These are phyloP conservation scores for Hemistola chrysoprasaria DNA, from an alignment of 2,888 invertebrate species.

Conservation along the genomic window DNA sequence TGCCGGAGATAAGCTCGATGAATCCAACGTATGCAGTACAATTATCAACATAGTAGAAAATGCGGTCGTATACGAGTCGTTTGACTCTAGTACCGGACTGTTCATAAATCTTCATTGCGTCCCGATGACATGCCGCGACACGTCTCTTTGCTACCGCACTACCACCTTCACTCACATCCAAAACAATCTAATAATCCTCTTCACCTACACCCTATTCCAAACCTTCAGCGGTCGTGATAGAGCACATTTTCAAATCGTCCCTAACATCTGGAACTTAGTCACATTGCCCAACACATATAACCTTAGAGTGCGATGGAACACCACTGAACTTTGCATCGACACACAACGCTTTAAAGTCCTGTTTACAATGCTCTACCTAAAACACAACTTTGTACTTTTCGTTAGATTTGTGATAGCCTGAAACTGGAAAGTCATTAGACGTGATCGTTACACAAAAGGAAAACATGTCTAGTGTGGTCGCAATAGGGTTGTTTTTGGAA, in stretches of 20 bases:
- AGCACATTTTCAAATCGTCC: conserved; percentile 18
- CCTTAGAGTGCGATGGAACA: conserved; percentile 45
- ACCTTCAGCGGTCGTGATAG: conserved; percentile 30
- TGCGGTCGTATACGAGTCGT: conserved; percentile 48
- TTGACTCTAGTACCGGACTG: conserved; percentile 61
- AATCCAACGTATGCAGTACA: conserved; percentile 47
- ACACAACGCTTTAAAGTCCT: conserved; percentile 47
- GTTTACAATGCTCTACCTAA: conserved; percentile 42
- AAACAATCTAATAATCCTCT: conserved; percentile 47
- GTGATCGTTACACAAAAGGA: conserved; percentile 16
- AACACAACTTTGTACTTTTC: conserved; percentile 73
- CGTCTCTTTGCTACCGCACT: conserved; percentile 78
- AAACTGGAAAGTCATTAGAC: conserved; percentile 51
- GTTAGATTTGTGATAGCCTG: conserved; percentile 58
- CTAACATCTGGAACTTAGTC: conserved; percentile 45
- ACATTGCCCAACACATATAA: conserved; percentile 57
- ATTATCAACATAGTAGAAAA: conserved; percentile 60
- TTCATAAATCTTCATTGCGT: conserved; percentile 82
- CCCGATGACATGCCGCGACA: conserved; percentile 81
- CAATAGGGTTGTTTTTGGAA: conserved; percentile 33
- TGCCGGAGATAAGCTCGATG: conserved; percentile 34
- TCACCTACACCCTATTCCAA: conserved; percentile 27
- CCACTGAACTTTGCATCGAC: conserved; percentile 50
- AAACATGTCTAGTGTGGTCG: conserved; percentile 27
- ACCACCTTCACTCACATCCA: conserved; percentile 38